These are phyloP conservation scores for Aphelocoma coerulescens DNA, from an alignment of 2,113 vertebrate genomes.

Conservation along the genomic window DNA sequence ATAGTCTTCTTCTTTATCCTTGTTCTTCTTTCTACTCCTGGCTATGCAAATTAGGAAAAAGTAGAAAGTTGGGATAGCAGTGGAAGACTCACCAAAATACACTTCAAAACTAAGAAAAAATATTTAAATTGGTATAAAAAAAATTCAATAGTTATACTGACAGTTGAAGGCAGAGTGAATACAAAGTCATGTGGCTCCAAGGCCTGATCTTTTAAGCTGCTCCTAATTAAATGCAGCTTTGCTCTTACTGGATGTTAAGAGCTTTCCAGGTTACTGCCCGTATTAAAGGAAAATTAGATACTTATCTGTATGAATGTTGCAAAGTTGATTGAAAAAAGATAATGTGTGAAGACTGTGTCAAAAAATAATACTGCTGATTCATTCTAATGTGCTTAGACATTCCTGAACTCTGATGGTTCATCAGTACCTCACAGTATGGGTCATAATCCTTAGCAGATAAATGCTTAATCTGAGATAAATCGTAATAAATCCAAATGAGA, in stretches of 20 bases:
- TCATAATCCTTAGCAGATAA: constrained; percentile 62
- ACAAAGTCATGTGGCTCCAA: neutral
- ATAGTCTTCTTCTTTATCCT: neutral
- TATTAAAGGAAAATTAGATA: constrained; percentile 47
- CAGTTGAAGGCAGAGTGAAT: neutral
- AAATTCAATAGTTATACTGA: neutral
- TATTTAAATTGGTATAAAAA: neutral
- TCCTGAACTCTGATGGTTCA: neutral
- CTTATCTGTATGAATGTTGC: constrained; percentile 1
- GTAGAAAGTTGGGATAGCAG: neutral
- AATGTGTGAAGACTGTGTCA: constrained; percentile 25
- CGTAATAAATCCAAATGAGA: constrained; percentile 64
- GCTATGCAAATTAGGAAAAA: neutral
- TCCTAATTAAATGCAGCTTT: constrained; percentile 60
- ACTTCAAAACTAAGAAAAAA: neutral
- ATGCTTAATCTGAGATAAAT: constrained; percentile 59
- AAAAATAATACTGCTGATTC: constrained; percentile 42
- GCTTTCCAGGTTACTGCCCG: constrained; percentile 13
- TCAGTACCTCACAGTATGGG: constrained; percentile 4
- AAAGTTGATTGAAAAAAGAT: constrained; percentile 37
- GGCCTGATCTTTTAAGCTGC: constrained; percentile 56
- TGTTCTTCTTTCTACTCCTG: neutral
- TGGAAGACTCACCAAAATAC: neutral
- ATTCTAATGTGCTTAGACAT: constrained; percentile 32
- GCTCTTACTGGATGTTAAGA: constrained; percentile 39